Percentiles rank a stretch among this genome's conserved stretches.
These are phyloP conservation scores for Timema podura DNA, from an alignment of 2,888 invertebrate genomes.

Conservation along the genomic window DNA sequence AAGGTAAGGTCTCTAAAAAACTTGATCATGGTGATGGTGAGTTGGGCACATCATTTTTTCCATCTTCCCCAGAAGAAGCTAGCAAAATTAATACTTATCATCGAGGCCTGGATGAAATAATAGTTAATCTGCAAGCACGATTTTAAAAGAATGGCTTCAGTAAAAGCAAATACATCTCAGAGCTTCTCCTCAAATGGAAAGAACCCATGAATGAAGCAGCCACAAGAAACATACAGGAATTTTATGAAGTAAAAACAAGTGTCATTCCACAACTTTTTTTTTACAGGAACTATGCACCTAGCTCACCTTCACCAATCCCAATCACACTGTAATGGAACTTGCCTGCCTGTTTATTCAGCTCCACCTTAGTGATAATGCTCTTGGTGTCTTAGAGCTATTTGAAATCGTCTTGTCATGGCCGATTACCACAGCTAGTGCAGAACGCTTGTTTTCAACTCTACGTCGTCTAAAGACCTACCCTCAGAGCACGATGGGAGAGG, in stretches of 20 bases:
- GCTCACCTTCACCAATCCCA: no score
- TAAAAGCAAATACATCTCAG: neutral
- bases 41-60: constrained; percentile 5
- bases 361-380: no score
- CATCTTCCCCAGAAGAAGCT: neutral
- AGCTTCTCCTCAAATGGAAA: constrained; percentile 5
- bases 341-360: no score
- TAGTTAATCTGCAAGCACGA: neutral
- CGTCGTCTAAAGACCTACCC: no score
- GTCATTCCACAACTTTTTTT: neutral
- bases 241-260: neutral
- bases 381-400: no score
- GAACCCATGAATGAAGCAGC: neutral
- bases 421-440: no score
- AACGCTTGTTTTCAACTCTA: no score
- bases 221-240: neutral
- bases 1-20: neutral
- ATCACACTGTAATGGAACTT: no score
- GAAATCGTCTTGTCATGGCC: no score
- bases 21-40: neutral
- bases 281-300: no score
- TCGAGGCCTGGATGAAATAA: neutral
- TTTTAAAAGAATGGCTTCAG: constrained; percentile 4
- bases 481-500: no score
- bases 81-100: neutral